Conservation (phyloP, 2,113 vertebrate genomes). For the Sander vitreus region DNA sequence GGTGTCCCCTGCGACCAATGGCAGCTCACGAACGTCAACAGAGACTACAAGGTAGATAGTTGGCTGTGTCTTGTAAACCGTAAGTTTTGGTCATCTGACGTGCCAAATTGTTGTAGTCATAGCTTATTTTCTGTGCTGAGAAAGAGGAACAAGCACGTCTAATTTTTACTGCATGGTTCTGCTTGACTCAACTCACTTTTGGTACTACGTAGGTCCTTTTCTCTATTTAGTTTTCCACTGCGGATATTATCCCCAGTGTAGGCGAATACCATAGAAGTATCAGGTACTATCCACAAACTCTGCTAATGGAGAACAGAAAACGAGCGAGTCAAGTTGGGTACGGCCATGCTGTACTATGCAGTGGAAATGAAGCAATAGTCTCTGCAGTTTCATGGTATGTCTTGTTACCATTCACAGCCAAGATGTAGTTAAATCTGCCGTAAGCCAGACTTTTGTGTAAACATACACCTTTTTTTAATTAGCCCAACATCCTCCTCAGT, state of each 20-base stretch:
- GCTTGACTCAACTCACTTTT: too few relatives aligned
- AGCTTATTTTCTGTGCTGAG: background rate
- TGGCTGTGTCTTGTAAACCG: background rate
- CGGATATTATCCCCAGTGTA: too few relatives aligned
- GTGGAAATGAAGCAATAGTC: too few relatives aligned
- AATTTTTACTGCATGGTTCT: too few relatives aligned
- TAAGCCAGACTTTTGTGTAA: background rate
- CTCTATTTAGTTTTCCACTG: too few relatives aligned
- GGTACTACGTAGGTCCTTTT: too few relatives aligned
- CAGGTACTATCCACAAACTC: too few relatives aligned
- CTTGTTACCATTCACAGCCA: background rate
- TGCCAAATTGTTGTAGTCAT: background rate
- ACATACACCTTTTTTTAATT: background rate
- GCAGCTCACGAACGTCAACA: constrained; percentile 95
- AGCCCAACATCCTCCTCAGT: background rate
- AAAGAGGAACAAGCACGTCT: background rate
- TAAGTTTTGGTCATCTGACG: background rate
- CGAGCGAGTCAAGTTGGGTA: too few relatives aligned
- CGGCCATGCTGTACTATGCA: too few relatives aligned
- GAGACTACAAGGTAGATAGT: constrained; percentile 91
- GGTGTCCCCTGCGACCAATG: constrained; percentile 93
- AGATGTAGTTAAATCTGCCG: background rate
- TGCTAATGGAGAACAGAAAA: too few relatives aligned
- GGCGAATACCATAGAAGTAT: too few relatives aligned
- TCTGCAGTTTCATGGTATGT: background rate